Base-by-base conservation (phyloP, 2,797 vertebrate species). In the Ciconia nigra region DNA sequence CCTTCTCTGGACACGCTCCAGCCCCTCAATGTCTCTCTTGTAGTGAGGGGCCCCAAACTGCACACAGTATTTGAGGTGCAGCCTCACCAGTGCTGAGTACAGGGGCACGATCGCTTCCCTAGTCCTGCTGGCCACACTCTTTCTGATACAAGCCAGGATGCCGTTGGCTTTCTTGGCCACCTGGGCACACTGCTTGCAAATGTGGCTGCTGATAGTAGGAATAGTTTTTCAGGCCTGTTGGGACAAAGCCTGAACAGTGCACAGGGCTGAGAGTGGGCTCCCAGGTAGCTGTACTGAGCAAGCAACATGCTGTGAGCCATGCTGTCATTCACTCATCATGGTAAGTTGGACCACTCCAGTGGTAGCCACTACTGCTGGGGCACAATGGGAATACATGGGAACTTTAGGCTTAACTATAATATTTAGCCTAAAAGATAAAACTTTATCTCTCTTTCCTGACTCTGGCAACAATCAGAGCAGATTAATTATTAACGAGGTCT, bases 251-350 rank as follows among this genome's bases (percentile, higher is more conserved):
- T 66, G 54, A n/a, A 7, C 25, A 19, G 42, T 24, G 29, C 12
- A 15, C 4, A 5, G 58, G 62, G 31, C 28, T 65, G 52, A 6
- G 28, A 22, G 24, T 1, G 12, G 33, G 37, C 67, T 92, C 19
- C 7, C 3, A 10, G 37, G 35, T 33, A 66, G 41, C 19, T 39
- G 31, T 14, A 7, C 54, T 13, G 67, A 33, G 35, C 10, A 22
- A 47, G 37, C 11, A 31, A 6, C 0, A 0, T 14, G 42, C 51
- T 9, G 31, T 10, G 19, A 71, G 24, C 10, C 5, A 7, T 10
- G 22, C 13, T 52, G 31, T 17, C 15, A 2, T 17, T 5, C 2
- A 4, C 22, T 28, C 24, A 3, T 17, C 1, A 0, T 8, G 29
- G 7, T 5, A 16, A 46, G 31, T 5, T 51, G 47, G 39, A 55